Base-by-base conservation (phyloP, 2,113 vertebrate species). In the Scolopax mira region DNA sequence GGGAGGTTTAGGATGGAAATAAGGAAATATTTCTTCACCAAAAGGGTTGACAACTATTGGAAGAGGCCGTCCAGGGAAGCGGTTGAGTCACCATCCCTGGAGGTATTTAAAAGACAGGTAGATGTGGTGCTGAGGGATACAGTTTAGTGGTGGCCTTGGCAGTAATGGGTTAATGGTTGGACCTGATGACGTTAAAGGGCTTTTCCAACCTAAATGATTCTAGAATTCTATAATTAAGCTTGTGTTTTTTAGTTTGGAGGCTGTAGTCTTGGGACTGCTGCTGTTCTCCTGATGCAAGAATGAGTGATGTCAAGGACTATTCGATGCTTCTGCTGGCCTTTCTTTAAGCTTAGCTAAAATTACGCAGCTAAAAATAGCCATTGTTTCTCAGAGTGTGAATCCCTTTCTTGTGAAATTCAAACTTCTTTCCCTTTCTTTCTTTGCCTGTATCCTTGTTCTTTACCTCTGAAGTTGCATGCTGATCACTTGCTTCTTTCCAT, bases 161-260 rank as follows among this genome's bases (percentile, higher is more conserved):
- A 42, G 39, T 41, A 6, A 9, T 64, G 19, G 17, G 37, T 27
- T 62, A 41, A 41, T 6, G 39, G 62, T 42, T 64, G 39, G 37
- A 42, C 18, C 21, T 2, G 4, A 22, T 42, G 27, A 5, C 22
- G 39, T 64, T 64, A 41, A 30, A 3, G 11, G 27, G 19, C 25
- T 41, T 22, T 64, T 64, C 27, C 8, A 31, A 30, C 25, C 18
- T 42, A 42, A 64, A 42, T 3, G 11, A 42, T 64, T 64, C 62
- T 21, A 21, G 9, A 19, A 64, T 64, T 61, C 60, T 61, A 27
- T 31, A 13, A 58, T 58, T 35, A 35, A 35, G 44, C 51, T 51
- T 61, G 37, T 3, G 3, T 5, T 28, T 72, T 4, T 5, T 21
- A 7, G 16, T 75, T 71, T 72, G 0, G 1, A 67, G 35, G 55